Base-by-base conservation (phyloP, 2,888 invertebrate genomes). In the Pasiphila rectangulata region DNA sequence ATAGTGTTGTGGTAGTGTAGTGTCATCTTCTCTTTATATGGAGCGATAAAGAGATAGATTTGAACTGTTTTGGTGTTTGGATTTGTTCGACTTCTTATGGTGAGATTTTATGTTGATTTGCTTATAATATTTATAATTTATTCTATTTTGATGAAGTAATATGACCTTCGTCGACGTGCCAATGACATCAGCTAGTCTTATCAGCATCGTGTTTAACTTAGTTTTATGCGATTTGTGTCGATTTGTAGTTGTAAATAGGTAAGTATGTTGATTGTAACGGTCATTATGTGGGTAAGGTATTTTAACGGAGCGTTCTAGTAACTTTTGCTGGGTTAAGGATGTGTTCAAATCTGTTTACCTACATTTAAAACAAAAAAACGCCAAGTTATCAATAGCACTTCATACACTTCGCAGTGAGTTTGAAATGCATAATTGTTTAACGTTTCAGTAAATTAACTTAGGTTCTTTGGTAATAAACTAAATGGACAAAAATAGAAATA, bases 1-100 rank as follows among this genome's bases (percentile, higher is more conserved):
- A 43, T 50, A 54, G 75, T 80, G 77, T 59, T 65, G 77, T 75
- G 75, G 19, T 69, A 61, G 54, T 54, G 54, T 44, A 59, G 64
- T 72, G 69, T 55, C 70, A 78, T 85, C 86, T 72, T 61, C 83
- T 77, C 83, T 84, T 78, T 87, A 86, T 86, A 72, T 59, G 53
- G 38, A 56, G 63, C 69, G 70, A 81, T 86, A 87, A 65, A 86
- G 85, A 66, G 78, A 69, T 67, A 64, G 78, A 80, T 63, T 69
- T 56, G 54, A 68, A 72, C 73, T 69, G 67, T 75, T 71, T 69
- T 62, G 60, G 61, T 66, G 59, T 67, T 69, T 67, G 66, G 65
- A 71, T 69, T 59, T 67, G 38, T 54, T 48, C 52, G 54, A 58
- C 61, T 69, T 68, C 56, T 49, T 57, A 63, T 47, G 72, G 72